Evolutionary conservation across 1,140 invertebrate species (phyloP).

Genomic region (Tetragonula clypearis): DNA sequence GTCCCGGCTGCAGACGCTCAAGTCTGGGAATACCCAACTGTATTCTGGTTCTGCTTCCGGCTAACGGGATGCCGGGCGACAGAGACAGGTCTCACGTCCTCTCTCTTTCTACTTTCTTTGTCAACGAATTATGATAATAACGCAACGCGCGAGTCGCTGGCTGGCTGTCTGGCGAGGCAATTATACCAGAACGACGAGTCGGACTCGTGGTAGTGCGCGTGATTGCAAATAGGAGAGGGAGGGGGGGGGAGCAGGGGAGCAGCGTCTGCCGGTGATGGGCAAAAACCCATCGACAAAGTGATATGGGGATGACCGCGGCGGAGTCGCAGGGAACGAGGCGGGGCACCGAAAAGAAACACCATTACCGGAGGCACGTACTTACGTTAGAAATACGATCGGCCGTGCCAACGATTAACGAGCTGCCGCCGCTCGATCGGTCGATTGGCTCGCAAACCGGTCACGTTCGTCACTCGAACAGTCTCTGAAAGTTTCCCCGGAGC

Average conservation of each 20-base stretch:
- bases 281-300: constrained; percentile 18
- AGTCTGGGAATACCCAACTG: too few relatives aligned
- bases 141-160: background rate
- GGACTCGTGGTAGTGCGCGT: constrained; percentile 14
- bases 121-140: constrained; percentile 28
- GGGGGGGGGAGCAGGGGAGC: background rate
- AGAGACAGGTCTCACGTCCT: background rate
- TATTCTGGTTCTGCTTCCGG: constrained; percentile 5
- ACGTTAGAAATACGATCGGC: constrained; percentile 26
- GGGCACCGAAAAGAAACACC: constrained; percentile 23
- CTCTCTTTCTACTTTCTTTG: background rate
- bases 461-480: background rate
- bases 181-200: constrained; percentile 4
- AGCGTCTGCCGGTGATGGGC: background rate
- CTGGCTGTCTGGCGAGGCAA: constrained; percentile 5
- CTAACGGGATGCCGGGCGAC: background rate
- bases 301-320: constrained; percentile 13
- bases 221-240: constrained; percentile 10
- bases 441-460: constrained; percentile 27
- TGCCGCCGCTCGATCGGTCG: background rate
- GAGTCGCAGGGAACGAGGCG: constrained; percentile 6
- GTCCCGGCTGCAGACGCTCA: too few relatives aligned
- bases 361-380: constrained; percentile 42
- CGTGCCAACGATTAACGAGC: constrained; percentile 45
- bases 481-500: too few relatives aligned